Evolutionary conservation across 1,140 invertebrate species (phyloP), one percentile per base, ranked within the genome.

Genomic region (Hirudo medicinalis): DNA sequence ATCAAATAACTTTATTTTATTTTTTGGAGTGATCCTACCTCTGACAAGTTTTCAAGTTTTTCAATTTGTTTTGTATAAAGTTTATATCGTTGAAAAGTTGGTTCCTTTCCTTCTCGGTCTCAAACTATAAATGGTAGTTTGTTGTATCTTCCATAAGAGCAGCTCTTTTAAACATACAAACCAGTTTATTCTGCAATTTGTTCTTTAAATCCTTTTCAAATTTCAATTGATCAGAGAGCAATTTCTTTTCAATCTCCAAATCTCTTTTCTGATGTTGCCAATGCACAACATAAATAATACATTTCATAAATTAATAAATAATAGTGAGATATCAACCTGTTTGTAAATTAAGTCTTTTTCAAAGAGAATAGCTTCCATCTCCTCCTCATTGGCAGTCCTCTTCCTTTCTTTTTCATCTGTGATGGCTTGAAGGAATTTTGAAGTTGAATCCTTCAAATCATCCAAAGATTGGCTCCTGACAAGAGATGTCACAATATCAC

Each of bases 341-440:
- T 63, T 63, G 19, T 63, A 32, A 25, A 63, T 63, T 11, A 63
- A 32, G 19, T 63, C 57, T 22, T 32, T 22, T 32, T 63, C 57
- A 63, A 63, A 63, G 11, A 63, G 29, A 63, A 63, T 63, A 63
- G 57, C 57, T 63, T 63, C 57, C 2, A 63, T 32, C 29, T 63
- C 57, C 19, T 63, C 22, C 19, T 63, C 57, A 15, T 63, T 63
- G 11, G 57, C 19, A 63, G 19, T 63, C 29, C 29, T 63, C 29
- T 15, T 22, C 29, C 4, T 63, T 32, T 63, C 57, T 63, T 63
- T 63, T 32, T 63, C 57, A 63, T 32, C 29, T 63, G 22, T 11
- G 8, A 63, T 32, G 6, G 29, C 19, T 63, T 63, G 57, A 13
- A 63, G 11, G 29, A 63, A 63, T 63, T 63, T 63, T 9, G 22